These are phyloP conservation scores for Argya squamiceps DNA, from an alignment of 2,797 vertebrate species.

Conservation along the genomic window DNA sequence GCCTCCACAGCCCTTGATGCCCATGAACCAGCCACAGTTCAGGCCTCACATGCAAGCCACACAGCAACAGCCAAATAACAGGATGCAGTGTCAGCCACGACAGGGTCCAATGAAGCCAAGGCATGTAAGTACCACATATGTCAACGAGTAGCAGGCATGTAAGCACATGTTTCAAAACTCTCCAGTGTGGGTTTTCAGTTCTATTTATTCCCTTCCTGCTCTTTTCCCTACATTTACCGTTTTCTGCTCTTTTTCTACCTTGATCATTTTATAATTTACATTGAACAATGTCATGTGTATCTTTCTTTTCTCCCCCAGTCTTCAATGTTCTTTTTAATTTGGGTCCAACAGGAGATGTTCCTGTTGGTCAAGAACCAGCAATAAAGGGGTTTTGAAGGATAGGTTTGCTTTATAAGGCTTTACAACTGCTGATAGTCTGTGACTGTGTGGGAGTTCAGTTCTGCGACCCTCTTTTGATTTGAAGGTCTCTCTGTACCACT, in stretches of 20 bases:
- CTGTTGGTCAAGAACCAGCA: background rate
- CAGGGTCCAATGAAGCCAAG: constrained; percentile 83
- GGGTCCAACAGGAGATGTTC: background rate
- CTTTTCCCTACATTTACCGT: background rate
- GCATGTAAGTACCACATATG: constrained; percentile 80
- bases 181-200: rapidly evolving
- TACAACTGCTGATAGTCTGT: background rate
- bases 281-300: background rate
- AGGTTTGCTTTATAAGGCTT: background rate
- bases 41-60: constrained; percentile 84
- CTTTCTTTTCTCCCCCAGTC: background rate
- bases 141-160: rapidly evolving
- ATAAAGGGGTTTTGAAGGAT: background rate
- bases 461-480: background rate
- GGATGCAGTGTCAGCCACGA: constrained; percentile 82
- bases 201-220: background rate
- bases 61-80: constrained; percentile 82
- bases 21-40: constrained; percentile 88
- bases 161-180: background rate
- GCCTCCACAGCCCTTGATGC: constrained; percentile 87
- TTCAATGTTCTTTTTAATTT: background rate
- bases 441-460: background rate
- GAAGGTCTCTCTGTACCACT: background rate
- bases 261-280: background rate
- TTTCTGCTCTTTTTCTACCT: background rate